These are phyloP conservation scores for Drosophila simulans DNA, from an alignment of 1,140 invertebrate species.

Conservation along the genomic window DNA sequence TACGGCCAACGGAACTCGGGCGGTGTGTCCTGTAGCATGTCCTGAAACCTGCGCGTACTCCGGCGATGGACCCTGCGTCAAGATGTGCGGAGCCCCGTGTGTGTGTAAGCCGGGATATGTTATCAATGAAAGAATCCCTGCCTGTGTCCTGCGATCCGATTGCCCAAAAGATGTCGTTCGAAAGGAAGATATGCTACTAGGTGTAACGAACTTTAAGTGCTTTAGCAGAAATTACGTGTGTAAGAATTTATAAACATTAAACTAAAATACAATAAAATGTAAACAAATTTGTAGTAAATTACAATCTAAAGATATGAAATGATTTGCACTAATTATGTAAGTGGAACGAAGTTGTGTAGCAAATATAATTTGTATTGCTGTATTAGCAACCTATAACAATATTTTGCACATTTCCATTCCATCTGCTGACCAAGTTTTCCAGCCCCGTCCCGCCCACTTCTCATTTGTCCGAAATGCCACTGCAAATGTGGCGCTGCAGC, in stretches of 20 bases:
- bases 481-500: neutral
- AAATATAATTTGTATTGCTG: no score
- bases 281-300: no score
- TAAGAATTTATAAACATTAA: no score
- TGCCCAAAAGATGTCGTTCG: neutral
- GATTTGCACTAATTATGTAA: no score
- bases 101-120: slow-evolving; percentile 1
- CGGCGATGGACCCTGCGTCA: neutral
- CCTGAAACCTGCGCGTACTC: neutral
- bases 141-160: neutral
- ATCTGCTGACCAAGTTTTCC: no score
- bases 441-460: no score
- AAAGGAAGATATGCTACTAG: neutral
- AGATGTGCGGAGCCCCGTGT: neutral
- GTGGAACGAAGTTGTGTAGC: no score
- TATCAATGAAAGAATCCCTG: neutral
- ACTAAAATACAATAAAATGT: no score
- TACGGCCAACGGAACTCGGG: neutral
- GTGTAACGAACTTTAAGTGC: neutral
- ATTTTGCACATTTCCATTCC: no score
- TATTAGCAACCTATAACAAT: no score
- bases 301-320: no score
- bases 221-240: neutral
- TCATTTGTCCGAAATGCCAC: no score
- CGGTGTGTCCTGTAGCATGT: neutral